A percentile compares a stretch with the other conserved stretches of the same genome.
phyloP scores from a whole-genome alignment of 2,113 vertebrate species.

The Istiophorus platypterus region DNA sequence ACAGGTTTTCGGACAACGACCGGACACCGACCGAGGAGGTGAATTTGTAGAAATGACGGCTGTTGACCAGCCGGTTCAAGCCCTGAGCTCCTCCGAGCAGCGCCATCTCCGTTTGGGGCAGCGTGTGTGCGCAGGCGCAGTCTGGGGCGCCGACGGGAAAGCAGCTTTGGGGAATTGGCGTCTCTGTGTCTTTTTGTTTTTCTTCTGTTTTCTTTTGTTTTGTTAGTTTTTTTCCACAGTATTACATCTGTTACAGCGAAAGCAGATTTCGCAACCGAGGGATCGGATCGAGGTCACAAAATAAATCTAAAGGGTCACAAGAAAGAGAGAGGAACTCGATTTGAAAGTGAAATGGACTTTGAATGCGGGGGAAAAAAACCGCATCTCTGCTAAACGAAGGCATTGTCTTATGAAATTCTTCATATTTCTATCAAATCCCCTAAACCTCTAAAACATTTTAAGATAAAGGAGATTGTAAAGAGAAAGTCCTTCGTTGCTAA shows the following conservation, averaged over 20 bases:
- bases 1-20: slow-evolving; percentile 65
- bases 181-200: too few species aligned
- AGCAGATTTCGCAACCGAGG: background rate
- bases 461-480: background rate
- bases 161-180: too few species aligned
- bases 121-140: slow-evolving; percentile 74
- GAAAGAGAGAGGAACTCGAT: background rate
- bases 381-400: too few species aligned
- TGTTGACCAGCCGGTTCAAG: slow-evolving; percentile 15
- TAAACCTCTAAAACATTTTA: background rate
- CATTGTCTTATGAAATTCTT: background rate
- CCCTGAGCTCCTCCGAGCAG: slow-evolving; percentile 26
- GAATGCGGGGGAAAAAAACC: background rate
- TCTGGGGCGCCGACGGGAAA: too few species aligned
- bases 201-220: too few species aligned
- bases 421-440: background rate
- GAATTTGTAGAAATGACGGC: slow-evolving; percentile 33
- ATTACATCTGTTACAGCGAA: background rate
- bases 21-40: slow-evolving; percentile 45
- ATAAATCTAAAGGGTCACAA: background rate
- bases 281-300: background rate
- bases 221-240: too few species aligned
- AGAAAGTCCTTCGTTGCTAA: too few species aligned
- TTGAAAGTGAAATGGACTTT: background rate
- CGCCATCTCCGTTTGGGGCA: slow-evolving; percentile 74